phyloP scores from a whole-genome alignment of 2,113 vertebrate species.

The Phylloscopus trochiloides region DNA sequence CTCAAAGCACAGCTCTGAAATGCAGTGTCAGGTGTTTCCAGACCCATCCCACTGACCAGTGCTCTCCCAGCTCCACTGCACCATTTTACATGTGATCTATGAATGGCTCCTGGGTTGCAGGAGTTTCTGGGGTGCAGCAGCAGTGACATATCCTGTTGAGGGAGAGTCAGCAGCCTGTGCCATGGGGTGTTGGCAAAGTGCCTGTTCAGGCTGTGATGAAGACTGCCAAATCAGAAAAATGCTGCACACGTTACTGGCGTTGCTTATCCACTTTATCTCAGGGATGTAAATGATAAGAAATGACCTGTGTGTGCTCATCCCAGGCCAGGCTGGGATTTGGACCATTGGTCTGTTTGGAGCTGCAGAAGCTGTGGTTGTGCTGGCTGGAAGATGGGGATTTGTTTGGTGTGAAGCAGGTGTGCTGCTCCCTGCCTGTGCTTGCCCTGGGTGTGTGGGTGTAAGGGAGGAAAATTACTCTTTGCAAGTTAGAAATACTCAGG shows the following conservation, averaged over 20 bases:
- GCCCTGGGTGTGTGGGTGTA: not conserved
- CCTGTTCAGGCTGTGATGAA: not conserved
- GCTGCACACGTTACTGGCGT: accelerated
- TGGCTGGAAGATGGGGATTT: not conserved
- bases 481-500: not conserved
- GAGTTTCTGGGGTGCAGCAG: not conserved
- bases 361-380: not conserved
- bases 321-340: not conserved
- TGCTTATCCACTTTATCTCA: not conserved
- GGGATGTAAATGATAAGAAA: not conserved
- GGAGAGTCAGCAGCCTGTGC: not conserved
- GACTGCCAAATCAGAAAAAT: not conserved
- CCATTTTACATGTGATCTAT: accelerated
- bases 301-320: not conserved
- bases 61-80: not conserved
- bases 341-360: not conserved
- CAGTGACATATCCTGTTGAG: not conserved
- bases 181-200: not conserved
- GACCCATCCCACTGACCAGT: not conserved
- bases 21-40: accelerated
- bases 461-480: not conserved
- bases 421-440: not conserved
- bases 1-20: not conserved
- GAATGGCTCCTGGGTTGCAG: not conserved
- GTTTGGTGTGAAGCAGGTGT: not conserved